Percentiles rank a stretch among this genome's conserved stretches.
phyloP scores from a whole-genome alignment of 2,113 vertebrate genomes.

The Dromiciops gliroides region DNA sequence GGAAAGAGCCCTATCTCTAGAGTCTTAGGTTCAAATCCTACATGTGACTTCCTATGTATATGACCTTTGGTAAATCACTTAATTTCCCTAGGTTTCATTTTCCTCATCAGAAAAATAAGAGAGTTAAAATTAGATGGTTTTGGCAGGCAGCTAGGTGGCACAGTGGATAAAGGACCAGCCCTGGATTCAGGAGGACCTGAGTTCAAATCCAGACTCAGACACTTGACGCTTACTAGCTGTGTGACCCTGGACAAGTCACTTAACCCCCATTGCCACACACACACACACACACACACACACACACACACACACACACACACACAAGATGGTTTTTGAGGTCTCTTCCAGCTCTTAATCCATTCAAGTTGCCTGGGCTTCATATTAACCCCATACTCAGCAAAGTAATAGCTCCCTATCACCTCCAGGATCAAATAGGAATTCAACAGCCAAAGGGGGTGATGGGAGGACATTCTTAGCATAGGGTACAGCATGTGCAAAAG shows the following conservation, averaged over 20 bases:
- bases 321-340: neutral
- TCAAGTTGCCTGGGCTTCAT: neutral
- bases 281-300: too few relatives aligned
- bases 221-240: too few relatives aligned
- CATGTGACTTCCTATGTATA: neutral
- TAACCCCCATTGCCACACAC: too few relatives aligned
- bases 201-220: too few relatives aligned
- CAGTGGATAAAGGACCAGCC: too few relatives aligned
- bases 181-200: too few relatives aligned
- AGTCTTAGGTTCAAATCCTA: too few relatives aligned
- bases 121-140: neutral
- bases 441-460: neutral
- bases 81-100: neutral
- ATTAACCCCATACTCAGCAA: neutral
- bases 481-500: neutral
- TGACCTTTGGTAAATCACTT: neutral
- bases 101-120: neutral
- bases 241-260: too few relatives aligned
- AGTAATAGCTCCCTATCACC: neutral
- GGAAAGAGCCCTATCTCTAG: too few relatives aligned
- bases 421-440: neutral
- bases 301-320: too few relatives aligned
- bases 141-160: too few relatives aligned
- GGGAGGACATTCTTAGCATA: neutral
- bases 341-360: neutral